Evolutionary conservation across 2,797 vertebrate genomes (phyloP).

Genomic region (Allobates femoralis): DNA sequence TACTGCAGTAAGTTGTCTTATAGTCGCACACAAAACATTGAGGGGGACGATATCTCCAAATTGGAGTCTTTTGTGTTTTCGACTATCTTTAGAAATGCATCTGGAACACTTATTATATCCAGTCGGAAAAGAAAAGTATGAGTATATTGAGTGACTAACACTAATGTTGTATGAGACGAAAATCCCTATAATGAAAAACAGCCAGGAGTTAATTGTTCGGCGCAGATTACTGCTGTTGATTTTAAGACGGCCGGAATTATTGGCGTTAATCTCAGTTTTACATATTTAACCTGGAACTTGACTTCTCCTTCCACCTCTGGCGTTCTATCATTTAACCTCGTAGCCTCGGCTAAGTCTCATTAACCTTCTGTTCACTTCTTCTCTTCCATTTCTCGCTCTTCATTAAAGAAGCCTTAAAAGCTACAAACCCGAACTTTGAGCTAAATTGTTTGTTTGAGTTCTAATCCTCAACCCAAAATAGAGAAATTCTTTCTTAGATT

Average conservation of each 20-base stretch:
- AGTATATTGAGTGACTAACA: not conserved
- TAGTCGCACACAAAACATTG: no score
- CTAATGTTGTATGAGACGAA: not conserved
- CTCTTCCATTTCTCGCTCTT: not conserved
- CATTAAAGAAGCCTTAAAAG: conserved; percentile 22
- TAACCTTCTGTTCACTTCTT: conserved; percentile 28
- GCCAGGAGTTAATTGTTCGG: not conserved
- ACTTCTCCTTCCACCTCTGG: conserved; percentile 38
- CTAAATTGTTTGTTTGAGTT: not conserved
- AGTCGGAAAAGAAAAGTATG: not conserved
- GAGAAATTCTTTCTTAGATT: not conserved
- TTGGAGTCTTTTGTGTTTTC: not conserved
- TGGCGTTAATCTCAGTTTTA: not conserved
- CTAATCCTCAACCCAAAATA: not conserved
- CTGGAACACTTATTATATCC: not conserved
- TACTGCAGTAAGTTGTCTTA: no score
- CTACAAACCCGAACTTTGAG: not conserved
- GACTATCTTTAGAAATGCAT: not conserved
- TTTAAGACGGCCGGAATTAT: not conserved
- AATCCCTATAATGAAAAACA: conserved; percentile 9
- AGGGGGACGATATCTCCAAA: not conserved
- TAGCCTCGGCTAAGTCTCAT: conserved; percentile 41
- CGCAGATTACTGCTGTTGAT: not conserved
- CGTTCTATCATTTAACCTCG: conserved; percentile 18
- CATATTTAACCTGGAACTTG: conserved; percentile 32